These are phyloP conservation scores for Pseudomugil gertrudae DNA, from an alignment of 2,797 vertebrate genomes.

Conservation along the genomic window DNA sequence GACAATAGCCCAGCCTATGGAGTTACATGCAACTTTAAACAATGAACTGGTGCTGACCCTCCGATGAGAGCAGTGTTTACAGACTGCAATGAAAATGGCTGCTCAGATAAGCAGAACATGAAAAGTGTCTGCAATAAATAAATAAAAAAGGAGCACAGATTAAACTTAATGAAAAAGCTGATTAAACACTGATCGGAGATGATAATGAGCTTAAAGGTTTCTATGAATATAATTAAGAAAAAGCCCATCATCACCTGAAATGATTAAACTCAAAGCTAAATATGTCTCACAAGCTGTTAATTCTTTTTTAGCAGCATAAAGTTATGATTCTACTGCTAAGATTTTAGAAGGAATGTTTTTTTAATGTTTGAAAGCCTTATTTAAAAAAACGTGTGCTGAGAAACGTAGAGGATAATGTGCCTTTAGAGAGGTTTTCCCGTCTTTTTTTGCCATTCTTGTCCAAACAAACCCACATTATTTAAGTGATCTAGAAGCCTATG, in stretches of 20 bases:
- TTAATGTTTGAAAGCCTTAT: neutral
- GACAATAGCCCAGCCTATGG: neutral
- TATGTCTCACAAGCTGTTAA: slow-evolving; percentile 3
- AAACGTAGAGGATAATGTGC: neutral
- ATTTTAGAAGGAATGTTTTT: slow-evolving; percentile 1
- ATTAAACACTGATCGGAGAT: neutral
- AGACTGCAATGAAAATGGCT: neutral
- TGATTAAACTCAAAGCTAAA: slow-evolving; percentile 12
- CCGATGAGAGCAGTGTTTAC: neutral
- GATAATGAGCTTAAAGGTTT: slow-evolving; percentile 13
- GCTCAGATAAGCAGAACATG: neutral
- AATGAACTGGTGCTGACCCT: neutral
- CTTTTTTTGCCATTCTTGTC: slow-evolving; percentile 12
- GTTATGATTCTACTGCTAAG: neutral
- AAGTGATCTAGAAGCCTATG: slow-evolving; percentile 21
- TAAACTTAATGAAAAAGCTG: neutral
- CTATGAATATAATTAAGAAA: slow-evolving; percentile 23
- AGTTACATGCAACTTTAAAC: neutral
- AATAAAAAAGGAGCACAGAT: neutral
- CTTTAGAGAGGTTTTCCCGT: slow-evolving; percentile 4
- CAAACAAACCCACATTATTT: slow-evolving; percentile 25
- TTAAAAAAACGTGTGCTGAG: neutral
- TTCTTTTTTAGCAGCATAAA: slow-evolving; percentile 1
- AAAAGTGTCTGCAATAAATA: neutral
- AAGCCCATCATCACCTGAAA: slow-evolving; percentile 18